phyloP scores from a whole-genome alignment of 2,113 vertebrate species.

The Salvator merianae region DNA sequence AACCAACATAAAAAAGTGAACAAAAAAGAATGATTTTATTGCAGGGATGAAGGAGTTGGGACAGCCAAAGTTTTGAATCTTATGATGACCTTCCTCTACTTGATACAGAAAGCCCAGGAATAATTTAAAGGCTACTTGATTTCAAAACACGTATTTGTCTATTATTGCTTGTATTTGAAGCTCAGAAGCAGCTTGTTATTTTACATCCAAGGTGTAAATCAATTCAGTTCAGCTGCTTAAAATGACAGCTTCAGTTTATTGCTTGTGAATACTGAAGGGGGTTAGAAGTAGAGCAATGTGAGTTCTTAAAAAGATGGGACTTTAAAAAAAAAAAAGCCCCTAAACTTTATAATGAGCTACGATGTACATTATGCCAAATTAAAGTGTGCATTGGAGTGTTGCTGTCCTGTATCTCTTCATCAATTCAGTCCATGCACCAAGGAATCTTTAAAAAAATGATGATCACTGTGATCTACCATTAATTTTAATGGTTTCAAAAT shows the following conservation, averaged over 20 bases:
- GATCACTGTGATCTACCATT: neutral
- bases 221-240: slow-evolving; percentile 65
- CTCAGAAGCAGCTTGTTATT: slow-evolving; percentile 62
- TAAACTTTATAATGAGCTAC: slow-evolving; percentile 53
- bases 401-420: slow-evolving; percentile 42
- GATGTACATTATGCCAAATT: slow-evolving; percentile 21
- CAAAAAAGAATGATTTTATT: slow-evolving; percentile 54
- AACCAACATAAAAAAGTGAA: slow-evolving; percentile 49
- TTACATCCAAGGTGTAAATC: slow-evolving; percentile 71
- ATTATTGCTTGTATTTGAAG: slow-evolving; percentile 80
- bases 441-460: neutral
- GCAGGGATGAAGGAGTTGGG: slow-evolving; percentile 53
- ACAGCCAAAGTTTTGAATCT: slow-evolving; percentile 35
- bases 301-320: slow-evolving; percentile 66
- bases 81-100: slow-evolving; percentile 43
- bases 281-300: slow-evolving; percentile 71
- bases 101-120: slow-evolving; percentile 47
- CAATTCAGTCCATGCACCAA: slow-evolving; percentile 20
- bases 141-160: slow-evolving; percentile 61
- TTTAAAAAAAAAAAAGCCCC: slow-evolving; percentile 66
- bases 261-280: slow-evolving; percentile 82
- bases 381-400: slow-evolving; percentile 56
- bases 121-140: slow-evolving; percentile 41
- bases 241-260: slow-evolving; percentile 76
- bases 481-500: neutral